Conservation (phyloP, 2,797 vertebrate genomes). For the Odontamblyopus lacepedii region DNA sequence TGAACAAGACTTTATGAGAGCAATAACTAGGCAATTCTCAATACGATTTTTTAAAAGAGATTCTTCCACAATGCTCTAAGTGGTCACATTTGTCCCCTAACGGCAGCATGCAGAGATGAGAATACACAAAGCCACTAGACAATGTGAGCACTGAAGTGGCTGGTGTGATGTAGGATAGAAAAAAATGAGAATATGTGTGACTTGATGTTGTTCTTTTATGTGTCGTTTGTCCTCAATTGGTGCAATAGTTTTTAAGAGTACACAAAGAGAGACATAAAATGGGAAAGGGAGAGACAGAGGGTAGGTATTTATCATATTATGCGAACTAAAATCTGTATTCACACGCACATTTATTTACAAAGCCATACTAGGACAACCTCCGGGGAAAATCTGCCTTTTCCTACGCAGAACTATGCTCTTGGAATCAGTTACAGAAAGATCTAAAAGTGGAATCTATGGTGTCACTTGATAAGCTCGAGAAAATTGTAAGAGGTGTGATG, state of each 20-base stretch:
- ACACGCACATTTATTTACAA: too few species aligned
- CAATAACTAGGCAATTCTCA: neutral
- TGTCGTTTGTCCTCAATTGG: constrained; percentile 21
- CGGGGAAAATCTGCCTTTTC: too few species aligned
- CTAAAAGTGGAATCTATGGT: too few species aligned
- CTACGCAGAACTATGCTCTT: too few species aligned
- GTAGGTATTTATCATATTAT: too few species aligned
- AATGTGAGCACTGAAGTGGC: constrained; percentile 11
- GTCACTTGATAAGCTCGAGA: too few species aligned
- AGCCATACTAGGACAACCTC: too few species aligned
- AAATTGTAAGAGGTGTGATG: too few species aligned
- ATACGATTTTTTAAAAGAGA: neutral
- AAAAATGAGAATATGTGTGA: constrained; percentile 27
- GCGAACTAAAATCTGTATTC: too few species aligned
- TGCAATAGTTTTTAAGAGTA: neutral
- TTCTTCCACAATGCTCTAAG: neutral
- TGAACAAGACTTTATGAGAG: constrained; percentile 10
- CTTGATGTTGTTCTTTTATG: neutral
- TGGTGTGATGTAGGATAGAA: constrained; percentile 29
- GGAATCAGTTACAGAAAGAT: too few species aligned
- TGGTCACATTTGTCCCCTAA: constrained; percentile 23
- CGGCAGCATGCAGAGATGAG: constrained; percentile 38
- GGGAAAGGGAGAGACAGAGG: neutral
- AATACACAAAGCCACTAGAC: constrained; percentile 31
- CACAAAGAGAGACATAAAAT: neutral